Conservation (phyloP, 2,797 vertebrate species). For the Esox masquinongy region DNA sequence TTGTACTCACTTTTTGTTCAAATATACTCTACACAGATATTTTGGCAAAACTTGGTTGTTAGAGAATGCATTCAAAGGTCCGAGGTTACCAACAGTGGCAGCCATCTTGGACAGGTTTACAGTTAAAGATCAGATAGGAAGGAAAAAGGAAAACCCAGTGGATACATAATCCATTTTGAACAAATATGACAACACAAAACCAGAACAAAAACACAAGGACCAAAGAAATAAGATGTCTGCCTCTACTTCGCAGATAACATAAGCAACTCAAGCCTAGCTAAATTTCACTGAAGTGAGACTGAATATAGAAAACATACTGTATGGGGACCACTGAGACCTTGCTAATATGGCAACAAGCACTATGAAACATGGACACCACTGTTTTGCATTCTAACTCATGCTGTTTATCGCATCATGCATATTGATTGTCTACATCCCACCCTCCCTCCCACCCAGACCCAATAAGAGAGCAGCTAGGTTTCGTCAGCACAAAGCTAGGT, state of each 20-base stretch:
- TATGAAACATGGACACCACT: constrained; percentile 66
- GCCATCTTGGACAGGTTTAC: constrained; percentile 27
- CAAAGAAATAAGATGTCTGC: constrained; percentile 21
- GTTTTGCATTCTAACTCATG: constrained; percentile 74
- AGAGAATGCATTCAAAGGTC: constrained; percentile 72
- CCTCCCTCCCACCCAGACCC: constrained; percentile 36
- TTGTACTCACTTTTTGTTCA: constrained; percentile 67
- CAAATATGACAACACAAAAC: constrained; percentile 8
- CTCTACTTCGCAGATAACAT: constrained; percentile 48
- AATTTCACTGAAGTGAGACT: constrained; percentile 71
- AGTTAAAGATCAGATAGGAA: constrained; percentile 1
- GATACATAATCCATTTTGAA: constrained; percentile 46
- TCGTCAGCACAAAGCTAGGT: constrained; percentile 56
- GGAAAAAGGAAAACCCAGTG: constrained; percentile 47
- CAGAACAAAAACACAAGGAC: constrained; percentile 1
- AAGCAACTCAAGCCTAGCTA: constrained; percentile 72
- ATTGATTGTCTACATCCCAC: constrained; percentile 60
- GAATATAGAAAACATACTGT: constrained; percentile 67
- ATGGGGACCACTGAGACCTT: constrained; percentile 61
- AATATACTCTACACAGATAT: constrained; percentile 70
- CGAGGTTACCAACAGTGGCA: constrained; percentile 42
- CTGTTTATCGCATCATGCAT: constrained; percentile 76
- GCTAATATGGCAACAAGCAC: constrained; percentile 68
- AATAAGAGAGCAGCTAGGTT: constrained; percentile 59
- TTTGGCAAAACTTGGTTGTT: constrained; percentile 62